Base-by-base conservation (phyloP, 2,888 invertebrate species). In the Schizaphis graminum region DNA sequence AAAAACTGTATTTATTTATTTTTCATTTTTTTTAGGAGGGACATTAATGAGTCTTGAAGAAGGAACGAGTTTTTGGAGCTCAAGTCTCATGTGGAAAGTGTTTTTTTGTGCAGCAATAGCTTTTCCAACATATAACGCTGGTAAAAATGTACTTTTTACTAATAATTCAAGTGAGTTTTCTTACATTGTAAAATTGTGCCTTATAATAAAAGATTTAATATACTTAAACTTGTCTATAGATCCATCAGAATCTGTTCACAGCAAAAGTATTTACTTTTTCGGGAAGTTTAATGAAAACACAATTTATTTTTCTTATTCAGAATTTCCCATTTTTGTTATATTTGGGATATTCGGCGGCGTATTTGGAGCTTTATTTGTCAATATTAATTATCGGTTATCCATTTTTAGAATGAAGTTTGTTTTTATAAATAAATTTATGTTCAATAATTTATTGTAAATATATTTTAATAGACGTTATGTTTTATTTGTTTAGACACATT, bases 41-140 rank as follows among this genome's bases (percentile, higher is more conserved):
- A 97, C 97, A 3, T 96, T 97, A 77, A 97, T 97, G 95, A 96
- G 97, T 95, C 95, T 97, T 95, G 97, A 97, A 95, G 97, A 97
- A 96, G 97, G 97, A 41, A 97, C 97, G 41, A 97, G 97, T 95
- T 97, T 97, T 95, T 97, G 97, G 97, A 97, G 97, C 95, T 97
- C 97, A 95, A 96, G 96, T 84, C 96, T 97, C 84, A 97, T 97
- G 11, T 97, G 97, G 97, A 96, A 97, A 95, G 97, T 97, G 96
- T 97, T 97, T 95, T 97, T 97, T 96, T 96, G 97, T 44, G 97
- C 94, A 26, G 94, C 93, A 47, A 88, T 94, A 47, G 92, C 94
- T 24, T 92, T 93, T 53, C 94, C 94, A 28, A 94, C 95, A 26
- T 95, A 91, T 67, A 94, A 91, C 44, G 93, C 94, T 24, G 91